These are phyloP conservation scores for Apteryx mantelli DNA, from an alignment of 2,113 vertebrate genomes.

Conservation along the genomic window DNA sequence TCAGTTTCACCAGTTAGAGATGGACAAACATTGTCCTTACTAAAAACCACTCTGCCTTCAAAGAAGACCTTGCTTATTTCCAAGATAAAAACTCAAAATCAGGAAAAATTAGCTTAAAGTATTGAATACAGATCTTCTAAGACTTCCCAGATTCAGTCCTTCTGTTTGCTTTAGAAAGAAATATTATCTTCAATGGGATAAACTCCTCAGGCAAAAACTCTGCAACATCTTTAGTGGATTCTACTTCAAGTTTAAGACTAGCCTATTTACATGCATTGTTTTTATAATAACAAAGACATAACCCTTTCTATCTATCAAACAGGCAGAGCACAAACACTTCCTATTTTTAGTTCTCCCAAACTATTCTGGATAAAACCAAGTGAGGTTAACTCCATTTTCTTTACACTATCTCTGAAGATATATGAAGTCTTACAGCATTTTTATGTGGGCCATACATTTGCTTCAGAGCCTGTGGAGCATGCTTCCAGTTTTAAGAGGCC, in stretches of 20 bases:
- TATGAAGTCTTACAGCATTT: neutral
- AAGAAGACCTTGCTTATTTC: neutral
- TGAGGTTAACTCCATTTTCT: neutral
- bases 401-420: neutral
- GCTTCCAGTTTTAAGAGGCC: neutral
- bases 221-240: neutral
- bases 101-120: neutral
- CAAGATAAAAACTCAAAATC: neutral
- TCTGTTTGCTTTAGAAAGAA: neutral
- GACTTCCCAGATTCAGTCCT: neutral
- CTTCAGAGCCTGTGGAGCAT: neutral
- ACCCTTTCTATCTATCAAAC: neutral
- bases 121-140: neutral
- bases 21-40: neutral
- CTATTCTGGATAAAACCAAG: neutral
- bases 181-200: neutral
- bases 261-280: neutral
- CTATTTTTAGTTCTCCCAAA: neutral
- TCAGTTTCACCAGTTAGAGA: neutral
- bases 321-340: neutral
- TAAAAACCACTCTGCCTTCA: neutral
- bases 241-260: neutral
- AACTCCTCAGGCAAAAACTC: neutral
- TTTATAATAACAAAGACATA: neutral
- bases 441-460: accelerated